These are phyloP conservation scores for Apogon hyalosoma DNA, from an alignment of 2,797 vertebrate genomes.

Conservation along the genomic window DNA sequence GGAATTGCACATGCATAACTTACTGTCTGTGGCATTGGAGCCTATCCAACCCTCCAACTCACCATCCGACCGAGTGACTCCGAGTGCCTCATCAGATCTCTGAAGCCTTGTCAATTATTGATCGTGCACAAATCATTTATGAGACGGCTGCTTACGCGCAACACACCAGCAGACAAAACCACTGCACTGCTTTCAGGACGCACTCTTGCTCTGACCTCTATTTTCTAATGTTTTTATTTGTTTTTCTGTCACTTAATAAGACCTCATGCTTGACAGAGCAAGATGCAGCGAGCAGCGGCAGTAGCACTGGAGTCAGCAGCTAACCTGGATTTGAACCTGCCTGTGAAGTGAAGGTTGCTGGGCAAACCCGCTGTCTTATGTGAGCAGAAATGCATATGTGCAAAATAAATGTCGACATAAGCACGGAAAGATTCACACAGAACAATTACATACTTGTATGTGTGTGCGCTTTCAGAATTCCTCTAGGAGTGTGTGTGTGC, in stretches of 20 bases:
- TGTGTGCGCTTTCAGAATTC: neutral
- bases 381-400: slow-evolving; percentile 2
- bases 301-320: slow-evolving; percentile 18
- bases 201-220: neutral
- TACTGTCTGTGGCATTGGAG: slow-evolving; percentile 44
- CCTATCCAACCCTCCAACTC: slow-evolving; percentile 32
- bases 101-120: slow-evolving; percentile 75
- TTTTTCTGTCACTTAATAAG: slow-evolving; percentile 34
- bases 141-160: slow-evolving; percentile 50
- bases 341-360: slow-evolving; percentile 10
- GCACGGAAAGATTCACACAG: neutral
- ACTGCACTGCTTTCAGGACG: slow-evolving; percentile 20
- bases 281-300: slow-evolving; percentile 8
- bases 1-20: slow-evolving; percentile 40
- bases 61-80: slow-evolving; percentile 27
- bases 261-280: slow-evolving; percentile 36
- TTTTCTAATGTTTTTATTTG: slow-evolving; percentile 24
- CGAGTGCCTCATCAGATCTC: slow-evolving; percentile 74
- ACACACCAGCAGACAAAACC: slow-evolving; percentile 6
- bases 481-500: neutral
- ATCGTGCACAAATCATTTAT: slow-evolving; percentile 79
- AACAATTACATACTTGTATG: neutral
- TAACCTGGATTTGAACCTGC: slow-evolving; percentile 66
- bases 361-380: neutral
- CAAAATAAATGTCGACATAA: neutral